phyloP scores from a whole-genome alignment of 2,113 vertebrate genomes.

The Coptodon rendalli region DNA sequence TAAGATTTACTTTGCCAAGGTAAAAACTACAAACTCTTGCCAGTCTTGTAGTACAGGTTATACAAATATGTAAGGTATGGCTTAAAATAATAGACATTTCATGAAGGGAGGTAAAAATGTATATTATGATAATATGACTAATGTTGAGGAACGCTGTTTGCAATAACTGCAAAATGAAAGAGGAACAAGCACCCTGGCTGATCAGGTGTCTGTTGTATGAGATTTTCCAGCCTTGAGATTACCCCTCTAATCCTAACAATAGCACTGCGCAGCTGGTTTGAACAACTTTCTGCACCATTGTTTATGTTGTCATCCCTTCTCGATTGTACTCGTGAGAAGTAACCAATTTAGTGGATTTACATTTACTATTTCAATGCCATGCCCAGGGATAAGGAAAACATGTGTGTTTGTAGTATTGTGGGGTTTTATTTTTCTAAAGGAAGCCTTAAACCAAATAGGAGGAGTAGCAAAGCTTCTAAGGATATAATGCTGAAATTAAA shows the following conservation, averaged over 20 bases:
- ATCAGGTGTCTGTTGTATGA: constrained; percentile 50
- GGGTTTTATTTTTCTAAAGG: constrained; percentile 27
- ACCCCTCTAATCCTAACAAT: constrained; percentile 64
- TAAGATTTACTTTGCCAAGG: background rate
- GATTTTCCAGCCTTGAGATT: constrained; percentile 53
- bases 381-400: constrained; percentile 38
- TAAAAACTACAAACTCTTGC: background rate
- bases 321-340: constrained; percentile 26
- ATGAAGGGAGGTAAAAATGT: background rate
- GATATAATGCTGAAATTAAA: constrained; percentile 15
- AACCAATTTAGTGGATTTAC: constrained; percentile 56
- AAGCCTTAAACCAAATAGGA: constrained; percentile 13
- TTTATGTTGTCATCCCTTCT: constrained; percentile 61
- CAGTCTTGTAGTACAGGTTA: background rate
- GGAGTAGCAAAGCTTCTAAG: constrained; percentile 16
- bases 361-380: constrained; percentile 42
- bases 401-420: constrained; percentile 20
- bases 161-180: constrained; percentile 15
- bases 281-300: constrained; percentile 59
- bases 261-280: constrained; percentile 51
- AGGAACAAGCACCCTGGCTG: constrained; percentile 25
- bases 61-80: background rate
- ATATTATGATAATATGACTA: background rate
- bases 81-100: background rate
- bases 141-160: background rate